Conservation (phyloP, 2,113 vertebrate genomes). For the Taxidea taxus region DNA sequence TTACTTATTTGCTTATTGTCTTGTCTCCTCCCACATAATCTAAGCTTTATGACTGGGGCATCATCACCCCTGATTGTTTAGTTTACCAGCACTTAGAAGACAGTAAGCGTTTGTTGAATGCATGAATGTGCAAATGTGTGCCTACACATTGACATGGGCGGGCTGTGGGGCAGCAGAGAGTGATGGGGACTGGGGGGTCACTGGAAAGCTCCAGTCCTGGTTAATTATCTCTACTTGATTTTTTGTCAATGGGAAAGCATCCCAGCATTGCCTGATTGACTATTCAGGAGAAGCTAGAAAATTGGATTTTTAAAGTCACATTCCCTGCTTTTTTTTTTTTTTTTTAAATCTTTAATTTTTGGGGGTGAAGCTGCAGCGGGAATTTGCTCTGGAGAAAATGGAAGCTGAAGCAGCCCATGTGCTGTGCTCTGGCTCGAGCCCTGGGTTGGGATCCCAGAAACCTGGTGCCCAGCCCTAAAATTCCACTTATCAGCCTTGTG, state of each 20-base stretch:
- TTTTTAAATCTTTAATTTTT: neutral
- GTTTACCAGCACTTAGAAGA: neutral
- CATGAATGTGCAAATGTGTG: neutral
- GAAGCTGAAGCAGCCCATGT: neutral
- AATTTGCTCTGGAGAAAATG: neutral
- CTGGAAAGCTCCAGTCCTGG: neutral
- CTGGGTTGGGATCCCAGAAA: neutral
- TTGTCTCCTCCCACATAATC: neutral
- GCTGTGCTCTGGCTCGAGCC: neutral
- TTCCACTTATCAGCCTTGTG: neutral
- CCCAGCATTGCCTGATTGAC: neutral
- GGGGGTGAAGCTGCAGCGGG: neutral
- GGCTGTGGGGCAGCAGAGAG: neutral
- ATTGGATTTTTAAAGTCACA: neutral
- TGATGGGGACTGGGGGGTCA: neutral
- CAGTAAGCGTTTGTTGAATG: neutral
- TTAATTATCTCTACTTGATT: neutral
- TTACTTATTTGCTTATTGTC: neutral
- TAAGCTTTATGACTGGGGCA: neutral
- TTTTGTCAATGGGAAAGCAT: neutral
- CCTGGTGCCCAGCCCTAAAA: neutral
- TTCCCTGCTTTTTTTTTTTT: neutral
- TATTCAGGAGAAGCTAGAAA: neutral
- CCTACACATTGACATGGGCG: neutral
- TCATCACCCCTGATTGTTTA: neutral